Evolutionary conservation across 2,797 vertebrate species (phyloP).

Genomic region (Danio jaintianensis): DNA sequence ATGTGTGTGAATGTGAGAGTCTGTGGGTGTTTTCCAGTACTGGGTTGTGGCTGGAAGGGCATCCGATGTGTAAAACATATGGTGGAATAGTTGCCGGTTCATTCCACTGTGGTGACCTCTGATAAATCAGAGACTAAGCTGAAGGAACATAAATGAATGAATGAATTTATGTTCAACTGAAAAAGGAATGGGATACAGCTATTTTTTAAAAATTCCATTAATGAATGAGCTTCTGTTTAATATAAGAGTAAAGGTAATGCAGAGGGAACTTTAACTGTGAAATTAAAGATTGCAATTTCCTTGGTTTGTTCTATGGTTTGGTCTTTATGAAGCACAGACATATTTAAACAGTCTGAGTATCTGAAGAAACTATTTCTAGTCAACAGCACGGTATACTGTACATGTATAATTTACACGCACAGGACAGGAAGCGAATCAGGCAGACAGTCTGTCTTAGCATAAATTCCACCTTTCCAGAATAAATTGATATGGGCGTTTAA

Average conservation of each 20-base stretch:
- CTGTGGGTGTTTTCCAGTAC: no score
- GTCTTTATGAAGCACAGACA: not conserved
- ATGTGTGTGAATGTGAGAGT: no score
- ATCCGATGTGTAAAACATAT: no score
- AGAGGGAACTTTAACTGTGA: not conserved
- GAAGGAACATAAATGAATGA: no score
- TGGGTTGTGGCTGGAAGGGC: no score
- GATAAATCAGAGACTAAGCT: no score
- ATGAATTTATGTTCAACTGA: no score
- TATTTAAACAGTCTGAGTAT: not conserved
- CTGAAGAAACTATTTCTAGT: not conserved
- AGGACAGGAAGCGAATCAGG: constrained; percentile 21
- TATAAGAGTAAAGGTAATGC: not conserved
- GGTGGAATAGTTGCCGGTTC: no score
- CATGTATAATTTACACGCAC: not conserved
- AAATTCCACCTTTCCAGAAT: constrained; percentile 32
- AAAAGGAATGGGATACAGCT: no score
- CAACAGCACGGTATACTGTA: constrained; percentile 1
- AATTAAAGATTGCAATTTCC: not conserved
- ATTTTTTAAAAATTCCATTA: not conserved
- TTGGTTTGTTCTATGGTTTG: not conserved
- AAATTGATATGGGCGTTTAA: constrained; percentile 39
- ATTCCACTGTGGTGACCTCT: no score
- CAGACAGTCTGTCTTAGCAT: constrained; percentile 30
- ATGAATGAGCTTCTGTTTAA: constrained; percentile 18